A percentile compares a stretch with the other conserved stretches of the same genome.
Conservation (phyloP, 1,140 invertebrate species). For the Lordiphosa stackelbergi region DNA sequence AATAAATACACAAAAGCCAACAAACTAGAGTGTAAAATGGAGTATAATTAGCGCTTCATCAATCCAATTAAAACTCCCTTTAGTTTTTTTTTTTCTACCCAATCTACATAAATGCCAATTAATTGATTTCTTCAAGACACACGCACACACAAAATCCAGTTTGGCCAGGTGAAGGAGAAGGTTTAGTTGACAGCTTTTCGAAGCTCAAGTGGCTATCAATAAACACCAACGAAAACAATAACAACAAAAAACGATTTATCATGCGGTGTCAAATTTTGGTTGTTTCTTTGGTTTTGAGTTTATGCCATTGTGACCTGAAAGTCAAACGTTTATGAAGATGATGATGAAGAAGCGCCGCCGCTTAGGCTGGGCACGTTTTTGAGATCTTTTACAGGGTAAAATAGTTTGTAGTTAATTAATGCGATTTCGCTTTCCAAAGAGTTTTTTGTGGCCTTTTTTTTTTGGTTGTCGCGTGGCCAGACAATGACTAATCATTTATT, state of each 20-base stretch:
- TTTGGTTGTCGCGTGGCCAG: slow-evolving; percentile 56
- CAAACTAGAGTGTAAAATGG: too few species aligned
- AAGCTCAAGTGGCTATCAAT: slow-evolving; percentile 2
- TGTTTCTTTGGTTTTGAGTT: slow-evolving; percentile 11
- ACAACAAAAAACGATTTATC: slow-evolving; percentile 27
- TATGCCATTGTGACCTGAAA: slow-evolving; percentile 28
- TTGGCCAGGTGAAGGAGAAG: slow-evolving; percentile 6
- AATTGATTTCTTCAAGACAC: slow-evolving; percentile 11
- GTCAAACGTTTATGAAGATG: slow-evolving; percentile 18
- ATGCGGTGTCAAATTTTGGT: slow-evolving; percentile 29
- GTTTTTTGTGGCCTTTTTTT: slow-evolving; percentile 18
- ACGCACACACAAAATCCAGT: slow-evolving; percentile 11
- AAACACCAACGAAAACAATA: not conserved
- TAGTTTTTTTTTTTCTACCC: not conserved
- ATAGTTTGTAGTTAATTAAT: slow-evolving; percentile 63
- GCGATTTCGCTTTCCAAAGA: slow-evolving; percentile 56
- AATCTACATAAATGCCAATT: slow-evolving; percentile 20
- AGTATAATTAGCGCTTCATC: not conserved
- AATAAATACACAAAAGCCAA: too few species aligned
- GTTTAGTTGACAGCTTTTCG: slow-evolving; percentile 1
- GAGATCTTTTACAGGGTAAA: slow-evolving; percentile 31
- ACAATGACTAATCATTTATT: slow-evolving; percentile 62
- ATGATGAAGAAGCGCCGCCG: slow-evolving; percentile 26
- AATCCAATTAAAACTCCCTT: not conserved
- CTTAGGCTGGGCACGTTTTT: slow-evolving; percentile 52